Conservation (phyloP, 2,113 vertebrate species). For the Calidris pygmaea region DNA sequence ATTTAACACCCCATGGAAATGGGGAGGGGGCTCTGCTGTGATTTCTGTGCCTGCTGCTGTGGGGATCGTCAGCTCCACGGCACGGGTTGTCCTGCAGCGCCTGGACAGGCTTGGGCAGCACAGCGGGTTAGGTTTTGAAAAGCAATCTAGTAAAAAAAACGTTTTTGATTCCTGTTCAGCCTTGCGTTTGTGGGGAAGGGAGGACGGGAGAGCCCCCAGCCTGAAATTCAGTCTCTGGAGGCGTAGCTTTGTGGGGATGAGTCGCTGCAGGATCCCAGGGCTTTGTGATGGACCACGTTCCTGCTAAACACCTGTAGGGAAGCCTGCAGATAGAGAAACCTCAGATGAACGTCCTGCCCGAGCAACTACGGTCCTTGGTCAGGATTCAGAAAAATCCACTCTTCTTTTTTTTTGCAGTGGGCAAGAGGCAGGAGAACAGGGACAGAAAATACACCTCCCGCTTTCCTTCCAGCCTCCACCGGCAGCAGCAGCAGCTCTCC, state of each 20-base stretch:
- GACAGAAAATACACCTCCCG: not conserved
- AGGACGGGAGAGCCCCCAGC: not conserved
- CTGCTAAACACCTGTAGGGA: accelerated
- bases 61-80: accelerated
- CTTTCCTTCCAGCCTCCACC: not conserved
- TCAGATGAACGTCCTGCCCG: not conserved
- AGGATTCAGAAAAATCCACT: not conserved
- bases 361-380: accelerated
- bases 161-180: not conserved
- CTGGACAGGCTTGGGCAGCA: not conserved
- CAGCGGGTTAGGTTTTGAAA: not conserved
- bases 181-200: accelerated
- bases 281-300: not conserved
- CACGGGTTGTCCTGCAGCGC: accelerated
- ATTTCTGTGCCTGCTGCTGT: too few species aligned
- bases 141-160: accelerated
- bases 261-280: not conserved
- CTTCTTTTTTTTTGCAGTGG: not conserved
- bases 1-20: accelerated
- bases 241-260: not conserved
- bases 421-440: not conserved
- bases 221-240: not conserved
- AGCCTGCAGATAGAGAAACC: not conserved
- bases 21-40: not conserved
- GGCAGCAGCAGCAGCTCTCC: not conserved